Evolutionary conservation across 1,140 invertebrate genomes (phyloP).

Genomic region (Pomacea maculata): DNA sequence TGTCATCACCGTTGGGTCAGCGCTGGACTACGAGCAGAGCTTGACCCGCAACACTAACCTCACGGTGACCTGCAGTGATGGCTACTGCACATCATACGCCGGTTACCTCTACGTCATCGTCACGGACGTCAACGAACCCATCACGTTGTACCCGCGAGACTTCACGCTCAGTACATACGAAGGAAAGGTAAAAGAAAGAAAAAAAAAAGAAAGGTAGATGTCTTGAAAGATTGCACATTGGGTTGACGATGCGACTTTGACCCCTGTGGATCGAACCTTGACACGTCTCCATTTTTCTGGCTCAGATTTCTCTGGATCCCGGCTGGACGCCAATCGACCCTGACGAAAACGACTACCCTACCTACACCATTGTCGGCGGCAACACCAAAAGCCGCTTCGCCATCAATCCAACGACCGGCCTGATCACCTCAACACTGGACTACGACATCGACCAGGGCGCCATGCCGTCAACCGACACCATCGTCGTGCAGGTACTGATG

Average conservation of each 20-base stretch:
- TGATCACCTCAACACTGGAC: conserved; percentile 28
- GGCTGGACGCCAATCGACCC: conserved; percentile 9
- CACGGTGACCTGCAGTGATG: conserved; percentile 31
- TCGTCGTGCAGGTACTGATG: conserved; percentile 23
- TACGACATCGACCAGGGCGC: conserved; percentile 33
- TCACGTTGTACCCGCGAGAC: conserved; percentile 22
- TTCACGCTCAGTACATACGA: conserved; percentile 28
- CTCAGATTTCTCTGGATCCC: conserved; percentile 20
- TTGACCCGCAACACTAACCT: conserved; percentile 27
- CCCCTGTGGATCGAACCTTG: background rate
- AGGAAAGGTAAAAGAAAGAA: conserved; percentile 21
- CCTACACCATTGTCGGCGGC: conserved; percentile 20
- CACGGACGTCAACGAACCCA: conserved; percentile 32
- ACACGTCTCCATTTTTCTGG: background rate
- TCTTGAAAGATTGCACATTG: background rate
- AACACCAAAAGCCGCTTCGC: conserved; percentile 30
- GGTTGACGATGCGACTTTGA: no score
- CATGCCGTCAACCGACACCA: conserved; percentile 26
- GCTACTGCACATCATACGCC: conserved; percentile 23
- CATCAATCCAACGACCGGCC: conserved; percentile 30
- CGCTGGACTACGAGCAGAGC: conserved; percentile 32
- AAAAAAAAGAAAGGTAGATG: background rate
- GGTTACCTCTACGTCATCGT: conserved; percentile 31
- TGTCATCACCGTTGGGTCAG: conserved; percentile 11
- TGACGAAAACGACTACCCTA: conserved; percentile 16